Evolutionary conservation across 2,888 invertebrate species (phyloP).

Genomic region (Limnephilus rhombicus): DNA sequence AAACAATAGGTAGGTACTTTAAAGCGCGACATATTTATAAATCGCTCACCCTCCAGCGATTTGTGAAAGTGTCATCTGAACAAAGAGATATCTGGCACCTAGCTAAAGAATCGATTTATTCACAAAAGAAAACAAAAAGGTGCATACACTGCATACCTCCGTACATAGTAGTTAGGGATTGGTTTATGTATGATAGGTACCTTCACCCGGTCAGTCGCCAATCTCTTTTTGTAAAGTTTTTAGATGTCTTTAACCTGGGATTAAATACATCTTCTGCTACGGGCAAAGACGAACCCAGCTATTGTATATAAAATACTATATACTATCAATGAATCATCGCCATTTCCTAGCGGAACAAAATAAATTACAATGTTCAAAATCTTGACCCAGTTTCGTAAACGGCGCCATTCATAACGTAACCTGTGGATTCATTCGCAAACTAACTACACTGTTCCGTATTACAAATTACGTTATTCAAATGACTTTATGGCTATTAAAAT

Average conservation of each 20-base stretch:
- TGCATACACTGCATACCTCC: not conserved
- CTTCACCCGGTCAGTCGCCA: not conserved
- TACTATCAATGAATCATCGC: slow-evolving; percentile 4
- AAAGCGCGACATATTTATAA: not conserved
- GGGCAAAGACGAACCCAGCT: not conserved
- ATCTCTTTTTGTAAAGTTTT: not conserved
- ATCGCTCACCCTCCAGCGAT: not conserved
- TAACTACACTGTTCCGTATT: slow-evolving; percentile 28
- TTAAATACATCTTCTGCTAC: not conserved
- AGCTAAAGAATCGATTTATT: not conserved
- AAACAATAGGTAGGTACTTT: not conserved
- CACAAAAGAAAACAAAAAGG: not conserved
- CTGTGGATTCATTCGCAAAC: slow-evolving; percentile 50
- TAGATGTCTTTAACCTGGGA: not conserved
- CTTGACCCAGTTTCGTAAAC: slow-evolving; percentile 52
- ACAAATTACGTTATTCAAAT: not conserved
- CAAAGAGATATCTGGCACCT: not conserved
- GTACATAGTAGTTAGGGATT: not conserved
- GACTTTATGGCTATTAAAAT: not conserved
- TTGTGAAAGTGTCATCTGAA: not conserved
- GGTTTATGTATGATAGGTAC: too few relatives aligned
- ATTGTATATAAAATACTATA: not conserved
- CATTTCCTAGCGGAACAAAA: slow-evolving; percentile 10
- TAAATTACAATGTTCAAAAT: slow-evolving; percentile 36
- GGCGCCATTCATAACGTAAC: slow-evolving; percentile 40